A percentile compares a stretch with the other conserved stretches of the same genome.
These are phyloP conservation scores for Pardalotus punctatus DNA, from an alignment of 2,113 vertebrate species.

Conservation along the genomic window DNA sequence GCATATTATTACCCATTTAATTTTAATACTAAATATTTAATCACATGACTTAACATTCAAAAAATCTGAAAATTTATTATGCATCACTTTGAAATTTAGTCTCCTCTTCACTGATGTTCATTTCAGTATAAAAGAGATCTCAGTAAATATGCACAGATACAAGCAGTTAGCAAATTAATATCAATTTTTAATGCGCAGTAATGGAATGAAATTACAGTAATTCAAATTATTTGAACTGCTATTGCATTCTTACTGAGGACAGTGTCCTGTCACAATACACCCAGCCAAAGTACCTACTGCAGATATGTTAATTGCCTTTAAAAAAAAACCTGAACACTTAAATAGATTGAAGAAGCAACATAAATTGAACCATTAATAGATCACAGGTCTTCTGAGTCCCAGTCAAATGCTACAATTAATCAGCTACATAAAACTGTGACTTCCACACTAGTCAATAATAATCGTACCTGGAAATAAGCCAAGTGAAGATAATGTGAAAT, in stretches of 20 bases:
- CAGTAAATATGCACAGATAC: neutral
- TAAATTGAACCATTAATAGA: neutral
- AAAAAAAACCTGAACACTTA: neutral
- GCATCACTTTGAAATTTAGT: neutral
- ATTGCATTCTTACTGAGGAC: neutral
- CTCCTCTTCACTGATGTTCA: neutral
- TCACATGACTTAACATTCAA: fast-evolving
- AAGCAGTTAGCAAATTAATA: neutral
- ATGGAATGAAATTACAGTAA: neutral
- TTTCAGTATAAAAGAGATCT: neutral
- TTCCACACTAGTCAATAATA: neutral
- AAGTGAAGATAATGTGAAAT: neutral
- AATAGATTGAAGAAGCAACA: neutral
- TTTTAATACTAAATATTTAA: neutral
- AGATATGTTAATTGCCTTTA: neutral
- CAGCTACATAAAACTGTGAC: neutral
- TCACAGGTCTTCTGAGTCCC: neutral
- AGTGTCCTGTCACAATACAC: neutral
- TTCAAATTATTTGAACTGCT: neutral
- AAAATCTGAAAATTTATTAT: neutral
- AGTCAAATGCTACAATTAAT: neutral
- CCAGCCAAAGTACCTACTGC: neutral
- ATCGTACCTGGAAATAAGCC: neutral
- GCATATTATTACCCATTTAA: neutral
- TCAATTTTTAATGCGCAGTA: neutral